These are phyloP conservation scores for Odontophorus gujanensis DNA, from an alignment of 2,113 vertebrate genomes.

Conservation along the genomic window DNA sequence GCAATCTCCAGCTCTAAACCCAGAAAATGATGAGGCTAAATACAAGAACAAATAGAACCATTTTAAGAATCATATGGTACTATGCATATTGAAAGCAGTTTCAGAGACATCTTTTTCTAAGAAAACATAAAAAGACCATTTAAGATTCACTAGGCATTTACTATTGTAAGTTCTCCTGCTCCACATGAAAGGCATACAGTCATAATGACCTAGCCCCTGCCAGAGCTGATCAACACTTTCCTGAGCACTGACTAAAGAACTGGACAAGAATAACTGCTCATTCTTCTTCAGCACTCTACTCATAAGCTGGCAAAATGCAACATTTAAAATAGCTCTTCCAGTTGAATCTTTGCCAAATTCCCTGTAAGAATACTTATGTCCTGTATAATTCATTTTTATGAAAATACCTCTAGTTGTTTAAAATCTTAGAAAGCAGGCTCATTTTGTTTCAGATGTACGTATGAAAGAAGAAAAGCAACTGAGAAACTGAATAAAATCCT, in stretches of 20 bases:
- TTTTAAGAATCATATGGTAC: neutral
- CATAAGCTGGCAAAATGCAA: conserved; percentile 18
- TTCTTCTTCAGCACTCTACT: neutral
- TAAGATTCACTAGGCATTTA: conserved; percentile 15
- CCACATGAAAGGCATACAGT: neutral
- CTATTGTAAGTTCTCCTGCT: conserved; percentile 40
- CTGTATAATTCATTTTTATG: neutral
- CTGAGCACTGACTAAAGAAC: conserved; percentile 46
- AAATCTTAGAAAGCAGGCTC: neutral
- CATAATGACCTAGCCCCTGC: conserved; percentile 9
- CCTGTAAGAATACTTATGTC: neutral
- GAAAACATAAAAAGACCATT: neutral
- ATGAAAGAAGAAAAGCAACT: neutral
- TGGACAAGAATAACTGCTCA: conserved; percentile 39
- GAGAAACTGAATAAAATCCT: neutral
- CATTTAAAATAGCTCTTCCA: conserved; percentile 7
- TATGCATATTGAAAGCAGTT: neutral
- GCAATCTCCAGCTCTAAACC: neutral
- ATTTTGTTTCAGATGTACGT: neutral
- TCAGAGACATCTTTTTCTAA: neutral
- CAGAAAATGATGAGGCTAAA: neutral
- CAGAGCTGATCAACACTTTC: conserved; percentile 54
- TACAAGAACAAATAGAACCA: neutral
- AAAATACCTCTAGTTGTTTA: neutral
- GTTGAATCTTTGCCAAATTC: neutral